Evolutionary conservation across 2,888 invertebrate species (phyloP).

Genomic region (Drosophila eohydei): DNA sequence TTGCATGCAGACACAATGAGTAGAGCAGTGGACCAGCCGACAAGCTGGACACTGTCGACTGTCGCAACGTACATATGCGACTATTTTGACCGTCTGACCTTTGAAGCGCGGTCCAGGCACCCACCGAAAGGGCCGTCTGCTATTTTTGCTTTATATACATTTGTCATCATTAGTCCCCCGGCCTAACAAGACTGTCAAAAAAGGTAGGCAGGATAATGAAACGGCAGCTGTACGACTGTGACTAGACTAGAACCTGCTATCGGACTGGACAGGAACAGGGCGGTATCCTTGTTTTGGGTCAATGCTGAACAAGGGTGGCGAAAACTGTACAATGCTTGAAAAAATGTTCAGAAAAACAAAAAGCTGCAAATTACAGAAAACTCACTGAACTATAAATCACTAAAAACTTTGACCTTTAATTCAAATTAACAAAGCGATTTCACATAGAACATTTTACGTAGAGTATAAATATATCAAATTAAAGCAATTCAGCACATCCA

Average conservation of each 20-base stretch:
- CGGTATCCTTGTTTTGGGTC: constrained; percentile 1
- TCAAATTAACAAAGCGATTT: constrained; percentile 2
- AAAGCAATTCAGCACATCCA: neutral
- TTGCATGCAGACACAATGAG: constrained; percentile 76
- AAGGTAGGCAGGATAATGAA: constrained; percentile 38
- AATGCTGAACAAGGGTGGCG: constrained; percentile 28
- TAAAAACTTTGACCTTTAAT: constrained; percentile 31
- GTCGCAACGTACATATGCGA: constrained; percentile 73
- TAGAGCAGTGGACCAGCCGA: constrained; percentile 19
- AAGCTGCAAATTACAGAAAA: constrained; percentile 11
- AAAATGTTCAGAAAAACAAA: constrained; percentile 29
- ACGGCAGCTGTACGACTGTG: constrained; percentile 27
- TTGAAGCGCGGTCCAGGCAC: constrained; percentile 54
- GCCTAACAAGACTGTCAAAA: constrained; percentile 43
- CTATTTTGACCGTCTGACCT: constrained; percentile 62
- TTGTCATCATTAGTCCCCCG: constrained; percentile 76
- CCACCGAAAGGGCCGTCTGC: constrained; percentile 26
- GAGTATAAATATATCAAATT: neutral
- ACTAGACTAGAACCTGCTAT: constrained; percentile 29
- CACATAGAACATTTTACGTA: neutral
- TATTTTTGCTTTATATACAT: constrained; percentile 55
- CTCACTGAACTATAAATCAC: constrained; percentile 31
- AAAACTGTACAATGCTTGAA: constrained; percentile 16
- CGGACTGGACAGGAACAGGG: neutral
- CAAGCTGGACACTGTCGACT: constrained; percentile 54